phyloP scores from a whole-genome alignment of 2,113 vertebrate genomes.

The Neofelis nebulosa region DNA sequence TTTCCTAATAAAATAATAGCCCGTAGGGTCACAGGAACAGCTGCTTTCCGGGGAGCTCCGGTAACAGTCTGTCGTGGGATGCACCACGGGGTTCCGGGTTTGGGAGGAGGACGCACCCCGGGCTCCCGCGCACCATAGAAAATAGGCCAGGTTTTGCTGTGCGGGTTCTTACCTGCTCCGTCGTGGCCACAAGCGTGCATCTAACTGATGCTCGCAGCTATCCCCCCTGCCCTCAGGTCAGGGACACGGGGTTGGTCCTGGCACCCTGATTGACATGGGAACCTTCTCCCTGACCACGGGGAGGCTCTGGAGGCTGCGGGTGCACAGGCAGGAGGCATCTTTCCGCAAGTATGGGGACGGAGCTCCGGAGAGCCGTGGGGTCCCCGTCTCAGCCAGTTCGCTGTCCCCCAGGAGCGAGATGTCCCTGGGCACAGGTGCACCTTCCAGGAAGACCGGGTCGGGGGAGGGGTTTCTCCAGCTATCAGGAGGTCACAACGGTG shows the following conservation, averaged over 20 bases:
- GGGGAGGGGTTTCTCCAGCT: background rate
- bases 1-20: background rate
- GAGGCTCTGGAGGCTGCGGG: background rate
- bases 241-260: too few species aligned
- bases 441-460: background rate
- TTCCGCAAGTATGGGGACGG: background rate
- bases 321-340: background rate
- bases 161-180: too few species aligned
- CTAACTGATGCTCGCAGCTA: too few species aligned
- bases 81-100: background rate
- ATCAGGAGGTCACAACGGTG: background rate
- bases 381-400: background rate
- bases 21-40: accelerated
- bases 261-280: too few species aligned
- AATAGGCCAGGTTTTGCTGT: background rate
- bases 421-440: background rate
- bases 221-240: background rate
- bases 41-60: accelerated
- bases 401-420: background rate
- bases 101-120: accelerated
- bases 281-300: too few species aligned
- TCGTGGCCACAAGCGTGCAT: too few species aligned
- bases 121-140: too few species aligned
- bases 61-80: accelerated
- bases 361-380: background rate